A percentile compares a stretch with the other conserved stretches of the same genome.
These are phyloP conservation scores for Zele albiditarsus DNA, from an alignment of 2,888 invertebrate genomes.

Conservation along the genomic window DNA sequence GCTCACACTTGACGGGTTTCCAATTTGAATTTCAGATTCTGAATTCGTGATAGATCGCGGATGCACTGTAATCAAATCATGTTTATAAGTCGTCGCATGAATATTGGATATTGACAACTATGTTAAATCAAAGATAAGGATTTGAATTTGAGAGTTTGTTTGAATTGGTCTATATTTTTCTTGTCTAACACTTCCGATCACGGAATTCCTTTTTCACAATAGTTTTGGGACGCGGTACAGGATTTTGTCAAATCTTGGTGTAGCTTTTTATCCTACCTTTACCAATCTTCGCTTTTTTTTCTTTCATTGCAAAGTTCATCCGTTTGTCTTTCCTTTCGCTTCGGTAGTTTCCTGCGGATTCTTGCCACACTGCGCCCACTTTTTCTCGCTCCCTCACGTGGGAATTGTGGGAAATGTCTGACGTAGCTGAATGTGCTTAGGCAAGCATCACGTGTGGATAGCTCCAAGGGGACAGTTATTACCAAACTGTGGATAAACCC, in stretches of 20 bases:
- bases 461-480: background rate
- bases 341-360: background rate
- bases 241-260: background rate
- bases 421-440: background rate
- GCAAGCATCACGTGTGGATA: background rate
- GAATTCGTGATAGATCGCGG: slow-evolving; percentile 64
- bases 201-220: too few relatives aligned
- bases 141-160: background rate
- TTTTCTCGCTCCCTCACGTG: background rate
- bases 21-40: slow-evolving; percentile 61
- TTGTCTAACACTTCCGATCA: too few relatives aligned
- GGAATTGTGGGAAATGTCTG: background rate
- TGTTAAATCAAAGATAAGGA: background rate
- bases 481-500: slow-evolving; percentile 3
- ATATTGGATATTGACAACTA: background rate
- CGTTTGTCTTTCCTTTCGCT: background rate
- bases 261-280: background rate
- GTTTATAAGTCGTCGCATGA: background rate
- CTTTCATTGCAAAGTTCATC: background rate
- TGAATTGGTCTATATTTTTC: background rate
- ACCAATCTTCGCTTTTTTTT: background rate
- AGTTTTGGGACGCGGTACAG: too few relatives aligned
- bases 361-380: background rate
- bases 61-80: background rate
- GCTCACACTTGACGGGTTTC: background rate